Conservation (phyloP, 2,888 invertebrate genomes). For the Lasioglossum malachurum region DNA sequence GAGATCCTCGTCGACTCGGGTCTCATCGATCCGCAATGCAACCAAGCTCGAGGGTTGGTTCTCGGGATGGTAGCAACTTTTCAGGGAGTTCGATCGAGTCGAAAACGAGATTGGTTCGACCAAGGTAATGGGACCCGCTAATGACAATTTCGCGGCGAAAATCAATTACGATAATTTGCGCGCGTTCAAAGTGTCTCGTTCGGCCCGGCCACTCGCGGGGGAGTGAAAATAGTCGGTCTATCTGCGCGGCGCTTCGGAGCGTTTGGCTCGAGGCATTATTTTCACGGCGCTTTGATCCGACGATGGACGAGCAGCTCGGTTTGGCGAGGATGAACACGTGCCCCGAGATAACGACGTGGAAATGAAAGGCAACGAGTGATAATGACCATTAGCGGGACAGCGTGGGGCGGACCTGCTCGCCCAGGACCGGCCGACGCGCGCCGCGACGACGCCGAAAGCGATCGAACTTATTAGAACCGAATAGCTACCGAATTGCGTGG, state of each 20-base stretch:
- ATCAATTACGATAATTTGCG: not conserved
- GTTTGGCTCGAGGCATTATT: not conserved
- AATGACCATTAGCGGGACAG: constrained; percentile 24
- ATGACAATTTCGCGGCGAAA: not conserved
- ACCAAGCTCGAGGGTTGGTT: not conserved
- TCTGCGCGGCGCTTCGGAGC: not conserved
- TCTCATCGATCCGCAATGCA: not conserved
- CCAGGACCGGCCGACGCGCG: not conserved
- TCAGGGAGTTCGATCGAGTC: not conserved
- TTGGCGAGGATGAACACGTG: constrained; percentile 40
- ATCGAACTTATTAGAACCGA: not conserved
- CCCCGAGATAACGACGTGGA: constrained; percentile 50
- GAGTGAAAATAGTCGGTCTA: not conserved
- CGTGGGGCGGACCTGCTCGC: not conserved
- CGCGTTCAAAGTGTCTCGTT: not conserved
- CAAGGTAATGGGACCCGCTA: not conserved
- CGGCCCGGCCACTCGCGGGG: not conserved
- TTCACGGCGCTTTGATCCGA: constrained; percentile 1
- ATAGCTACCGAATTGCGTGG: not conserved
- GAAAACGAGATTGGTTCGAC: not conserved
- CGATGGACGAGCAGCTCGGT: not conserved
- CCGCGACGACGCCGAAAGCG: not conserved
- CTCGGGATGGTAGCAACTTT: not conserved
- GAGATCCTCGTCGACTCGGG: not conserved
- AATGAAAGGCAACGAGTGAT: constrained; percentile 54